Evolutionary conservation across 2,888 invertebrate species (phyloP), one percentile per base, ranked within the genome.

Genomic region (Noctua fimbriata): DNA sequence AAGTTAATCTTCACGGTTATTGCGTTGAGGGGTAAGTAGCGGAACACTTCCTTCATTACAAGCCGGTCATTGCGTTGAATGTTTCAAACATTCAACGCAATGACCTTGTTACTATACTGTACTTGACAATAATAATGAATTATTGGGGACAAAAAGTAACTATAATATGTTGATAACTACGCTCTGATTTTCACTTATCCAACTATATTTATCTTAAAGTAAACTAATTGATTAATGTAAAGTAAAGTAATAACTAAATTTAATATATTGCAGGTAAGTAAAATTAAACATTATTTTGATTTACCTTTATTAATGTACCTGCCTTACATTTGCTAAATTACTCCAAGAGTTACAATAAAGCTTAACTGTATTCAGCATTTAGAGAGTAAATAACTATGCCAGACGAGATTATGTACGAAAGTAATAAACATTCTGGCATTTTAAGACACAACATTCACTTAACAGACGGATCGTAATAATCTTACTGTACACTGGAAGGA

Each of bases 371-470:
- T 80, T 21, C 71, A 66, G 14, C 55, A 73, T 82, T 73, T 5
- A 63, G 47, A 76, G 41, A 86, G 77, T 63, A 73, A 49, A 63
- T 67, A 86, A 82, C 77, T 81, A 73, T 71, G 55, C 65, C 66
- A 69, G 78, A 85, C 88, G 69, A 87, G 85, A 87, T 87, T 82
- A 88, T 69, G 82, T 87, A 82, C 75, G 66, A 76, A 79, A 79
- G 88, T 85, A 87, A 87, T 87, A 86, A 88, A 88, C 83, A 72
- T 84, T 84, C 82, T 52, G 63, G 73, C 73, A 76, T 87, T 85
- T 86, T 65, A 85, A 85, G 82, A 79, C 77, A 65, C 73, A 83
- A 83, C 86, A 79, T 83, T 86, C 75, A 78, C 88, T 70, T 81
- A 86, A 81, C 80, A 79, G 76, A 67, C 69, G 69, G 73, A 32